Conservation (phyloP, 2,888 invertebrate genomes). For the Disparrhopalites patrizii region DNA sequence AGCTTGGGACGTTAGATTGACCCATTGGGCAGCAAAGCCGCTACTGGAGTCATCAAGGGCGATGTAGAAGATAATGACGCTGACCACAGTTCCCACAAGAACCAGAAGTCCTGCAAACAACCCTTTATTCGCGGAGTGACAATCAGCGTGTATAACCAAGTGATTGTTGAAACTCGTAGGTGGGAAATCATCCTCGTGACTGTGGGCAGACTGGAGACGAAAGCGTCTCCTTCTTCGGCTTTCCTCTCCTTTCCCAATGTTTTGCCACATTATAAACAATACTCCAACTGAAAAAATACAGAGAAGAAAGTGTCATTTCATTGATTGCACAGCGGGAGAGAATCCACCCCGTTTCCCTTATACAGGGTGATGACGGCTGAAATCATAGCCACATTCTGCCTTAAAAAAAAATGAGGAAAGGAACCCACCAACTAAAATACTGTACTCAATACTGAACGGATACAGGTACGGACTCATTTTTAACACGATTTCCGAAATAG, state of each 20-base stretch:
- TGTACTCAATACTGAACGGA: conserved; percentile 76
- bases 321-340: background rate
- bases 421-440: conserved; percentile 65
- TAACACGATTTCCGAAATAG: conserved; percentile 50
- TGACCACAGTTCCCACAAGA: conserved; percentile 58
- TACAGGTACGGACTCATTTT: conserved; percentile 70
- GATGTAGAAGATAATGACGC: conserved; percentile 61
- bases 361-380: too few relatives aligned
- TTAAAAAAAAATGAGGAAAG: conserved; percentile 4
- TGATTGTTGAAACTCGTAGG: conserved; percentile 50
- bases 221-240: conserved; percentile 50
- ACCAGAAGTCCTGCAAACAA: conserved; percentile 66
- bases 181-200: conserved; percentile 52
- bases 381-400: too few relatives aligned
- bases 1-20: conserved; percentile 46
- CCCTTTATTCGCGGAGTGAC: conserved; percentile 71
- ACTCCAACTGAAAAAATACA: conserved; percentile 60
- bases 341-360: too few relatives aligned
- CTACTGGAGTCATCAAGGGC: conserved; percentile 54
- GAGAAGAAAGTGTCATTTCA: background rate
- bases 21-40: conserved; percentile 48
- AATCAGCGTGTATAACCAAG: conserved; percentile 66
- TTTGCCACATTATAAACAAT: conserved; percentile 69
- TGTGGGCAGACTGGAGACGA: conserved; percentile 51
- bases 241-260: conserved; percentile 59